Evolutionary conservation across 1,140 invertebrate genomes (phyloP).

Genomic region (Hylyphantes graminicola): DNA sequence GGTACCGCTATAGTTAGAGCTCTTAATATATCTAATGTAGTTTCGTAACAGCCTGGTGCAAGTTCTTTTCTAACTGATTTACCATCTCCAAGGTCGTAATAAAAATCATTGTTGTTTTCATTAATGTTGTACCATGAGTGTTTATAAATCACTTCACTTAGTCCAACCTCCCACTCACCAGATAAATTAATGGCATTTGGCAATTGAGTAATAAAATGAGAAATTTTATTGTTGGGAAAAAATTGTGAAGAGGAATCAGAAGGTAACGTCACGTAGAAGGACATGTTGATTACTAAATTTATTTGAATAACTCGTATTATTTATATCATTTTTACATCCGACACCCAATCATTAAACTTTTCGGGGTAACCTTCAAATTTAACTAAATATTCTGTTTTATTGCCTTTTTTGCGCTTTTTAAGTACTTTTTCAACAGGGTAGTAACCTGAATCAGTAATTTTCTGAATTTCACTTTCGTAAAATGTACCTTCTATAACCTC

Average conservation of each 20-base stretch:
- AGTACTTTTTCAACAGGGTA: constrained; percentile 1
- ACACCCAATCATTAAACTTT: constrained; percentile 16
- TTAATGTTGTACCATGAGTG: not conserved
- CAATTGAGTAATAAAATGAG: not conserved
- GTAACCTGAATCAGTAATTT: not conserved
- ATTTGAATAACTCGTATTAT: no score
- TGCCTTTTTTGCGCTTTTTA: not conserved
- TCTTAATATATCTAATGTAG: not conserved
- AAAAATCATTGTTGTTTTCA: no score
- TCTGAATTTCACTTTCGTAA: constrained; percentile 53
- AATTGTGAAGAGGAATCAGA: not conserved
- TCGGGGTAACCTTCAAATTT: constrained; percentile 15
- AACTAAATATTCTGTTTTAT: constrained; percentile 22
- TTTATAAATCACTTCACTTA: constrained; percentile 1
- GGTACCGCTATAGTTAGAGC: not conserved
- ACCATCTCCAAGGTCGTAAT: not conserved
- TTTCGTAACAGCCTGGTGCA: not conserved
- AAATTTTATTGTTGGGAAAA: constrained; percentile 11
- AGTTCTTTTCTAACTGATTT: not conserved
- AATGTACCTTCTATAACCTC: constrained; percentile 48
- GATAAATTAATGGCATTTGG: not conserved
- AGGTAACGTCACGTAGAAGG: constrained; percentile 14
- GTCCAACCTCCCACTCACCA: constrained; percentile 5
- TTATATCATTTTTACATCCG: not conserved
- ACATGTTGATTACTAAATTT: not conserved